Base-by-base conservation (phyloP, 1,140 invertebrate genomes). In the Anoplophora glabripennis region DNA sequence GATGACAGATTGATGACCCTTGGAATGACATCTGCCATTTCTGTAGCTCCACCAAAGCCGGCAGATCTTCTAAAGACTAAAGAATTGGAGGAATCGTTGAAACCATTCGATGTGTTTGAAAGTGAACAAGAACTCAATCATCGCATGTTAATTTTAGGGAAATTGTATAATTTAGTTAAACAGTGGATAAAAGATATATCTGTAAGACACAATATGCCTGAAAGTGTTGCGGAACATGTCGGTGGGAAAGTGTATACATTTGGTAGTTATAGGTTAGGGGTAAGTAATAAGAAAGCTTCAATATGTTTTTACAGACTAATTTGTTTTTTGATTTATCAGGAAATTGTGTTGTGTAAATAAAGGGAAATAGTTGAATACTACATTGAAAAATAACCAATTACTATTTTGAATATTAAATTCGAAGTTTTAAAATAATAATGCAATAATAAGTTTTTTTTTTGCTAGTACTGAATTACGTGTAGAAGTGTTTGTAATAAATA, bases 211-310 rank as follows among this genome's bases (percentile, higher is more conserved):
- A 94, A 93, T 73, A 92, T 97, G 86, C 93, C 94, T 5, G 82
- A 84, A 62, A 88, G 84, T 70, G 85, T 92, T 0, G 90, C 92
- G 7, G 89, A 93, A 59, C 86, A 86, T 71, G 86, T 97, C 62
- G 96, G 96, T 45, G 98, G 98, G 4, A 98, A 98, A 80, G 95
- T 99, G 57, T 99, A 96, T 71, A 99, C 98, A 21, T 99, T 99
- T 81, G 98, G 98, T 45, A 99, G 97, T 48, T 99, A 91, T 70
- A 82, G 89, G 62, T 77, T 91, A 64, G 89, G 89, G 55, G 89
- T 83, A 65, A 78, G 78, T 78, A 34, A 36, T 15, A 15, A 12
- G 33, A 55, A 11, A 7, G 28, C 17, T 35, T 4, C 41, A 12
- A 14, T 46, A 53, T 38, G 8, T 14, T 45, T 17, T 7, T 49